Base-by-base conservation (phyloP, 2,113 vertebrate genomes). In the Salvelinus namaycush region DNA sequence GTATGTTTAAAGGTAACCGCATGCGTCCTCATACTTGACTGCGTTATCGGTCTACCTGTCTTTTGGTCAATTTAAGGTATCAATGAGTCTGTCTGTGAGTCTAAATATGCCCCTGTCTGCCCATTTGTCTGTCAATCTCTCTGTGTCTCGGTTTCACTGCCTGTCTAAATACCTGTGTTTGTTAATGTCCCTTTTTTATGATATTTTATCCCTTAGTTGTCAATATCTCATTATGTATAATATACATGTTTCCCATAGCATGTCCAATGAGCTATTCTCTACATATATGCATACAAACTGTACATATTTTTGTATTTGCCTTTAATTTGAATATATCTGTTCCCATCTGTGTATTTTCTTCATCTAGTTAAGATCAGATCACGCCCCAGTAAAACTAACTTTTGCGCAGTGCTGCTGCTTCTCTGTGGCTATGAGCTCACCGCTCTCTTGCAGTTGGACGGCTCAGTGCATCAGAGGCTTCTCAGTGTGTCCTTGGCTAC, bases 351-450 rank as follows among this genome's bases (percentile, higher is more conserved):
- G 51, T 59, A 1, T 26, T 16, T 26, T 18, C 75, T 16, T 24
- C n/a, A 13, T 34, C 20, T 48, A 57, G 7, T 76, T 44, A 5
- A 29, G 70, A 49, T 68, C 66, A 72, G 67, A 8, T 29, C 31
- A n/a, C 18, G 16, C 1, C 9, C 31, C 31, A 39, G 31, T 44
- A 14, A 20, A 34, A 39, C 31, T 68, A 3, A 27, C 29, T 31
- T 79, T 82, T 70, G 78, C 34, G 22, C 64, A 24, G 0, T 22
- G 7, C 14, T 1, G 3, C 65, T 79, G 79, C 74, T 44, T 75
- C 81, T 78, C 81, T 77, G 76, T 76, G 73, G 51, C 83, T 83
- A 81, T 82, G 48, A 27, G 31, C 73, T 76, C 67, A 76, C 73
- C 75, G 74, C 26, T 20, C 18, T 24, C 31, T 48, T 5, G 68